Percentiles rank a stretch among this genome's conserved stretches.
These are phyloP conservation scores for Nemopilema nomurai DNA, from an alignment of 30 jellyfish, hydroid and myxozoan genomes.

Conservation along the genomic window DNA sequence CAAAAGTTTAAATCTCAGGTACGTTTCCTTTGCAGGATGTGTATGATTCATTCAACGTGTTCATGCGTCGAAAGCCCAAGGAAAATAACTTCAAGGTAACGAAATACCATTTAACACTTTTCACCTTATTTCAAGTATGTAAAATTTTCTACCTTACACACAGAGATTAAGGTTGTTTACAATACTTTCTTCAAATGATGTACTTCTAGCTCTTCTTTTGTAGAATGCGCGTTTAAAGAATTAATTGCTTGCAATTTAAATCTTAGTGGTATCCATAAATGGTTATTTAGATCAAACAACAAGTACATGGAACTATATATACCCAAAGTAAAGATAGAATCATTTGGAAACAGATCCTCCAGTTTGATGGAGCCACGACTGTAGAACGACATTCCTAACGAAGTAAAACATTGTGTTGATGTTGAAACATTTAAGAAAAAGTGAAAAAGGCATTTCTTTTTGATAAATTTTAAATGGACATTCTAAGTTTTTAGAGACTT, in stretches of 20 bases:
- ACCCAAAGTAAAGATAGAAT: constrained; percentile 36
- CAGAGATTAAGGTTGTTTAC: too few species aligned
- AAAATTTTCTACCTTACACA: too few species aligned
- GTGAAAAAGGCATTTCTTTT: constrained; percentile 26
- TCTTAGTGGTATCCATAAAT: too few species aligned
- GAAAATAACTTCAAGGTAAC: constrained; percentile 97
- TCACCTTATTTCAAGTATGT: not conserved
- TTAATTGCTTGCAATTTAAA: too few species aligned
- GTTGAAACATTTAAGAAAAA: constrained; percentile 34
- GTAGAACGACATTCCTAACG: constrained; percentile 29
- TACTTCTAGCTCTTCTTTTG: too few species aligned
- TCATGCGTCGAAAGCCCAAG: constrained; percentile 98
- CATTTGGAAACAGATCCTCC: constrained; percentile 25
- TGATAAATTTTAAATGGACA: not conserved
- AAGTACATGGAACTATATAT: constrained; percentile 2
- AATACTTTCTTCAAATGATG: too few species aligned
- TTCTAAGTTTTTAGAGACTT: constrained; percentile 1
- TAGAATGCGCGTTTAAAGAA: not conserved
- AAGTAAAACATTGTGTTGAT: constrained; percentile 21
- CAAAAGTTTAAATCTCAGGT: not conserved
- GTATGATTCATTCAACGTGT: constrained; percentile 83
- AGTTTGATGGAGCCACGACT: constrained; percentile 27
- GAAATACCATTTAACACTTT: not conserved
- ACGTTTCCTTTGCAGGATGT: constrained; percentile 65
- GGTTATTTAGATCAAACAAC: too few species aligned